phyloP scores from a whole-genome alignment of 2,888 invertebrate species.

The Aleiodes leptofemur region DNA sequence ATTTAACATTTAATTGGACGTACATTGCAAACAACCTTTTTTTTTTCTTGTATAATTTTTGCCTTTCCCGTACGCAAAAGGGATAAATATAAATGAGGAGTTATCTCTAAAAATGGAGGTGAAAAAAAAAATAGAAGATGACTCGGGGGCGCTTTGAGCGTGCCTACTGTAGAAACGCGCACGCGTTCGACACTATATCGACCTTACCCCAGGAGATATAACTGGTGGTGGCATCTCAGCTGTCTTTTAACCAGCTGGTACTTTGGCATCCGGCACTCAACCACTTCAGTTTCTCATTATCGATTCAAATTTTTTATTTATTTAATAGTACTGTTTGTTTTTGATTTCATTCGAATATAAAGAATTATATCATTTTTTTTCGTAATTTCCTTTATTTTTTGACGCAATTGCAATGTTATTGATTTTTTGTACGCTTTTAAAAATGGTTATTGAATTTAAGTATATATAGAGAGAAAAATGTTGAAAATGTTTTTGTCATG shows the following conservation, averaged over 20 bases:
- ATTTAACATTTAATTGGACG: too few relatives aligned
- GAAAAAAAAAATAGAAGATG: not conserved
- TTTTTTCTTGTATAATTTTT: not conserved
- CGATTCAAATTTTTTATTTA: not conserved
- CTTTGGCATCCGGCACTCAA: slow-evolving; percentile 47
- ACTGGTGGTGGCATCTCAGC: slow-evolving; percentile 48
- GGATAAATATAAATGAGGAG: not conserved
- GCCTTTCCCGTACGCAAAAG: not conserved
- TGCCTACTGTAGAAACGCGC: slow-evolving; percentile 58
- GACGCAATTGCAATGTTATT: too few relatives aligned
- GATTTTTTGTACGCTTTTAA: not conserved
- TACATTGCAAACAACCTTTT: too few relatives aligned
- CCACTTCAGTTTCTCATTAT: slow-evolving; percentile 39
- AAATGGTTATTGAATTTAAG: too few relatives aligned
- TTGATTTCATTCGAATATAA: not conserved
- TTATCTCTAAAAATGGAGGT: slow-evolving; percentile 10
- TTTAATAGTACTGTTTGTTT: slow-evolving; percentile 9
- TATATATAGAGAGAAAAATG: too few relatives aligned
- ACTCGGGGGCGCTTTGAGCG: not conserved
- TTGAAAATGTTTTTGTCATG: too few relatives aligned
- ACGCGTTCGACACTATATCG: slow-evolving; percentile 63
- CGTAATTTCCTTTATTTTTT: too few relatives aligned
- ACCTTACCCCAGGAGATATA: slow-evolving; percentile 52
- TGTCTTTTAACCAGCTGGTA: slow-evolving; percentile 52
- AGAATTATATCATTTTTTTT: not conserved